These are phyloP conservation scores for Lochmaea capreae DNA, from an alignment of 2,888 invertebrate species.

Conservation along the genomic window DNA sequence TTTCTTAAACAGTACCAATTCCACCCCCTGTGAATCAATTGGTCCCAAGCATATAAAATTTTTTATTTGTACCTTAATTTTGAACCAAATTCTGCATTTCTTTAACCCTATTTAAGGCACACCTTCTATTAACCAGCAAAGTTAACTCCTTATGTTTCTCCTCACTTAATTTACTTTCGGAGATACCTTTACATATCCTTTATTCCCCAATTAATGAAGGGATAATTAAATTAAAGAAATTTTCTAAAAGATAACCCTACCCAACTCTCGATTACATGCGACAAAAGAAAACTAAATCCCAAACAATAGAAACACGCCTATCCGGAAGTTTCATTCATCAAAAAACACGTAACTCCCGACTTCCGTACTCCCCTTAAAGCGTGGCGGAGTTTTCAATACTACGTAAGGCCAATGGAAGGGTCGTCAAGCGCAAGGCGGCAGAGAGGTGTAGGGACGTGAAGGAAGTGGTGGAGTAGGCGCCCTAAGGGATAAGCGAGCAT, in stretches of 20 bases:
- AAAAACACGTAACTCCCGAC: slow-evolving; percentile 33
- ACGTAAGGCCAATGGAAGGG: slow-evolving; percentile 45
- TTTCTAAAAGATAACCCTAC: neutral
- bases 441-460: slow-evolving; percentile 44
- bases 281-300: slow-evolving; percentile 5
- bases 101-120: too few relatives aligned
- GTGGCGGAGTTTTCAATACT: slow-evolving; percentile 33
- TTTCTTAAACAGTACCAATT: too few relatives aligned
- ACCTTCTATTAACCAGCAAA: too few relatives aligned
- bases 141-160: too few relatives aligned
- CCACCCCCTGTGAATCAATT: too few relatives aligned
- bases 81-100: too few relatives aligned
- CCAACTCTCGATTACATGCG: neutral
- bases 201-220: too few relatives aligned
- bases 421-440: slow-evolving; percentile 24
- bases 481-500: slow-evolving; percentile 50
- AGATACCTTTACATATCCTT: too few relatives aligned
- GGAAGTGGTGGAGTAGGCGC: slow-evolving; percentile 46
- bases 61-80: too few relatives aligned
- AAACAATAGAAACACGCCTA: slow-evolving; percentile 25
- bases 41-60: too few relatives aligned
- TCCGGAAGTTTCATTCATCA: slow-evolving; percentile 34
- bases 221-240: neutral
- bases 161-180: too few relatives aligned
- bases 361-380: slow-evolving; percentile 29